Base-by-base conservation (phyloP, 2,797 vertebrate species). In the Alcedo quadribrachys region DNA sequence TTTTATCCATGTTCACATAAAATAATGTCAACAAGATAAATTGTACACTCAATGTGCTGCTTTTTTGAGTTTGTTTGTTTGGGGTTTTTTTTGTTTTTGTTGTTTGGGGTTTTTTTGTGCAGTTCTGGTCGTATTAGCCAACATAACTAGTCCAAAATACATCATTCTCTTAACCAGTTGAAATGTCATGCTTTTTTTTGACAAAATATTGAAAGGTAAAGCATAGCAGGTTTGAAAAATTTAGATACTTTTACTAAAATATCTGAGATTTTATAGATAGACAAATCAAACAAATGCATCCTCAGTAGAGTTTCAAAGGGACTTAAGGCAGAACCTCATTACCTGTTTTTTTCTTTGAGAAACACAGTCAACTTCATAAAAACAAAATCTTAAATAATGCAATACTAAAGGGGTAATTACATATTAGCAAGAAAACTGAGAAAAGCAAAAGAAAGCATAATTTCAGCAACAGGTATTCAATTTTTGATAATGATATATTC, bases 1-100 rank as follows among this genome's bases (percentile, higher is more conserved):
- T 97, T 97, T 97, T 96, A 97, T 95, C 95, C 93, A 94, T 92
- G 90, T 74, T 97, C 84, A 90, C 97, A 94, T 95, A 96, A 96
- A 97, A 90, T 93, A 96, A 96, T 96, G 97, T 96, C 98, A 98
- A 95, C 68, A 96, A 98, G 97, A 98, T 97, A 97, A 98, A 98
- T 96, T 96, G 91, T 91, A 88, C 90, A 91, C 76, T 96, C 92
- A 92, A 94, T 96, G 96, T 94, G 65, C 73, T 96, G 53, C 62
- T 96, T 93, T 97, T 97, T 90, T 90, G 57, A 88, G 74, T 75
- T 20, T 45, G 89, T 63, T 68, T 84, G 37, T 12, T 37, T 37
- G 37, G 37, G 37, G 5, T 37, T 13, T 37, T 37, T 37, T 37
- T 37, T 13, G 12, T 37, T 37, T 37, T 37, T 9, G 12, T 37